Conservation (phyloP, 2,113 vertebrate genomes). For the Guaruba guarouba region DNA sequence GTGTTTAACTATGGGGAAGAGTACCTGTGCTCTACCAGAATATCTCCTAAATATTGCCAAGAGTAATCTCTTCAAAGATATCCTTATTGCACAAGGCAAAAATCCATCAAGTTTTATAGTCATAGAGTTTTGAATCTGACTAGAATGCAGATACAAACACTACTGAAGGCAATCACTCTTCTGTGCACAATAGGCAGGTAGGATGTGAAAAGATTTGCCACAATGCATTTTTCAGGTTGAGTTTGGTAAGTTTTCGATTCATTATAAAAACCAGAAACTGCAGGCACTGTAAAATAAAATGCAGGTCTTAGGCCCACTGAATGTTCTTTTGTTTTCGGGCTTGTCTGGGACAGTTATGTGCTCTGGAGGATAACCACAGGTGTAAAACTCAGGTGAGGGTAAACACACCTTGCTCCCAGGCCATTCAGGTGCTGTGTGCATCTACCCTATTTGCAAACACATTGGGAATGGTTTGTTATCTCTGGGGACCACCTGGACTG, state of each 20-base stretch:
- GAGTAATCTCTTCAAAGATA: background rate
- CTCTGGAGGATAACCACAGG: background rate
- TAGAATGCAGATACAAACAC: background rate
- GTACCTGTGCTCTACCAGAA: background rate
- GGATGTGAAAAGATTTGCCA: background rate
- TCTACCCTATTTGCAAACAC: background rate
- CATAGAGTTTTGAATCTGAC: background rate
- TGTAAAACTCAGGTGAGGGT: background rate
- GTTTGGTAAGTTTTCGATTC: background rate
- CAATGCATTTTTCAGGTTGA: background rate
- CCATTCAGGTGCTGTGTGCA: background rate
- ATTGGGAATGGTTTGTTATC: background rate
- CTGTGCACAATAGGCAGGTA: background rate
- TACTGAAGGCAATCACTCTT: background rate
- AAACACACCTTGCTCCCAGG: background rate
- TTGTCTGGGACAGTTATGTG: background rate
- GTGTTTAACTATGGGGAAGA: background rate
- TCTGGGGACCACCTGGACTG: background rate
- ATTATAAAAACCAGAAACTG: background rate
- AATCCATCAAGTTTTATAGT: background rate
- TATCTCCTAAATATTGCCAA: background rate
- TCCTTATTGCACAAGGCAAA: background rate
- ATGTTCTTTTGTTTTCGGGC: background rate
- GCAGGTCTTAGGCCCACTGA: background rate
- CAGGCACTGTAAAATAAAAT: background rate